These are phyloP conservation scores for Drosophila carrolli DNA, from an alignment of 1,140 invertebrate species.

Conservation along the genomic window DNA sequence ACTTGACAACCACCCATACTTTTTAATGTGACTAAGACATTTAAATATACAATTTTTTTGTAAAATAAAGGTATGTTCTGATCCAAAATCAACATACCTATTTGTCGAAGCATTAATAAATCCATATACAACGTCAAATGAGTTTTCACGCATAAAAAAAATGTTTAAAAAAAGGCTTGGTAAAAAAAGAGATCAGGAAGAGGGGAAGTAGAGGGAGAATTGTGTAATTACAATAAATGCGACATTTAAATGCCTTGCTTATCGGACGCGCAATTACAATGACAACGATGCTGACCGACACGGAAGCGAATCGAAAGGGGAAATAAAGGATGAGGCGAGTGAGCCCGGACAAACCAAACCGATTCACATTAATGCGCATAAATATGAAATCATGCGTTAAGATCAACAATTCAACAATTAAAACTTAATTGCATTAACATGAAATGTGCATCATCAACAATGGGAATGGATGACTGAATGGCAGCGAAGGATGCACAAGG, in stretches of 20 bases:
- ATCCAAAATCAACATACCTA: background rate
- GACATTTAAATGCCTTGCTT: slow-evolving; percentile 80
- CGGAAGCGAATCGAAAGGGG: slow-evolving; percentile 46
- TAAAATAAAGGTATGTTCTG: too few species aligned
- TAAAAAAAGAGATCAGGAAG: slow-evolving; percentile 12
- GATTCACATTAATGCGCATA: slow-evolving; percentile 81
- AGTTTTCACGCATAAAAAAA: slow-evolving; percentile 51
- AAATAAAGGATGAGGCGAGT: slow-evolving; percentile 2
- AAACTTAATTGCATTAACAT: slow-evolving; percentile 83
- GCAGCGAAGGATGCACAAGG: slow-evolving; percentile 32
- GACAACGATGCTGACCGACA: slow-evolving; percentile 56
- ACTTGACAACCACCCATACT: too few species aligned
- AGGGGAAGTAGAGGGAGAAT: background rate
- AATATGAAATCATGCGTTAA: slow-evolving; percentile 84
- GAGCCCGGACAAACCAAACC: slow-evolving; percentile 25
- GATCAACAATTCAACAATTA: slow-evolving; percentile 84
- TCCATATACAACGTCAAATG: slow-evolving; percentile 27
- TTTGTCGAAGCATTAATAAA: slow-evolving; percentile 6
- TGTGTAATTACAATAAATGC: slow-evolving; percentile 81
- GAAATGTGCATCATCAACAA: slow-evolving; percentile 82
- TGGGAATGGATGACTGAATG: slow-evolving; percentile 40
- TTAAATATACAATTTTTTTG: too few species aligned
- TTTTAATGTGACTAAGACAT: too few species aligned
- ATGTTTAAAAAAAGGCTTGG: slow-evolving; percentile 42
- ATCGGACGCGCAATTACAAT: slow-evolving; percentile 75